Conservation (phyloP, 1,140 invertebrate species). For the Phenacoccus solenopsis region DNA sequence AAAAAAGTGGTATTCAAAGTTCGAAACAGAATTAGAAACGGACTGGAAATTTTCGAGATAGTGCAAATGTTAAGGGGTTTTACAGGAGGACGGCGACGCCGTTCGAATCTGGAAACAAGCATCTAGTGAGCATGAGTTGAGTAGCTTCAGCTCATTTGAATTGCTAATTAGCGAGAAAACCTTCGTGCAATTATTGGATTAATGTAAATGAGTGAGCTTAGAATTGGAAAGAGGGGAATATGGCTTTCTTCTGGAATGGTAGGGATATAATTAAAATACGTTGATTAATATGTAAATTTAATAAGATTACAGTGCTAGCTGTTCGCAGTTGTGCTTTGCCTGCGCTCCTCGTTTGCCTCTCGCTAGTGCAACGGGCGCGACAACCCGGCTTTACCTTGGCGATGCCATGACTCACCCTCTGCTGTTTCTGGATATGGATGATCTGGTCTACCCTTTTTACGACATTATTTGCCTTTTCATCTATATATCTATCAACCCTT, state of each 20-base stretch:
- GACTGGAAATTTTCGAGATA: conserved; percentile 15
- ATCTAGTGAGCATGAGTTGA: conserved; percentile 15
- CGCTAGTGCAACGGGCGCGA: neutral
- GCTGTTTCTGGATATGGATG: neutral
- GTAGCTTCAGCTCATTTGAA: conserved; percentile 55
- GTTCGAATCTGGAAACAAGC: conserved; percentile 13
- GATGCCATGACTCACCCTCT: neutral
- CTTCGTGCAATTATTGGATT: conserved; percentile 86
- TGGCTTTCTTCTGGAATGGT: conserved; percentile 34
- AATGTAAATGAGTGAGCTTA: conserved; percentile 63
- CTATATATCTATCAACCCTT: neutral
- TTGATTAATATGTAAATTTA: conserved; percentile 97
- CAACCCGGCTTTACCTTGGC: neutral
- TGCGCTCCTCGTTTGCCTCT: neutral
- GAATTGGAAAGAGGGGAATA: conserved; percentile 13
- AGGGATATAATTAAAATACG: conserved; percentile 85
- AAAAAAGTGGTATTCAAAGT: conserved; percentile 3
- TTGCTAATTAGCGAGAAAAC: conserved; percentile 72
- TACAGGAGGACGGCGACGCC: neutral
- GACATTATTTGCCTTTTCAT: conserved; percentile 7
- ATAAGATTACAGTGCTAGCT: conserved; percentile 71
- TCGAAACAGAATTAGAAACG: conserved; percentile 15
- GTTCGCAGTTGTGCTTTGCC: conserved; percentile 8
- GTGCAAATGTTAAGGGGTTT: conserved; percentile 14
- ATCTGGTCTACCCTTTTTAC: neutral